Percentiles rank a stretch among this genome's conserved stretches.
phyloP scores from a whole-genome alignment of 2,797 vertebrate genomes.

The Pseudochirops corinnae region DNA sequence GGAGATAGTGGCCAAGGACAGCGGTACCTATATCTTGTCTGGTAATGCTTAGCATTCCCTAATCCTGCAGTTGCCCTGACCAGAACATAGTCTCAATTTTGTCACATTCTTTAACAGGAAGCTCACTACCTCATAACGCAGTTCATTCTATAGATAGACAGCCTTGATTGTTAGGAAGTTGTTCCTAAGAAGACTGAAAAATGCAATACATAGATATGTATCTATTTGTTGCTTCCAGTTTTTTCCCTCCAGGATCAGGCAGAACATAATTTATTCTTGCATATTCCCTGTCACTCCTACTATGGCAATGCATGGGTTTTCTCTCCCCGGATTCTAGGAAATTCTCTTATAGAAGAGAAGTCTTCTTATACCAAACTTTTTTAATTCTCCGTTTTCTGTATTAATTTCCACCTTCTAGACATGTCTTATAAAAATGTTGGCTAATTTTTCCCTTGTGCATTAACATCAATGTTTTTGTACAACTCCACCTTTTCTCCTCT shows the following conservation, averaged over 20 bases:
- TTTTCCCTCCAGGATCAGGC: not conserved
- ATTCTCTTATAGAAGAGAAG: not conserved
- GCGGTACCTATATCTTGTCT: slow-evolving; percentile 84
- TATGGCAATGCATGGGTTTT: not conserved
- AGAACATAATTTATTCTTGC: not conserved
- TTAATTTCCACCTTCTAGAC: not conserved
- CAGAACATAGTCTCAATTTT: not conserved
- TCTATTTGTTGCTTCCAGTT: not conserved
- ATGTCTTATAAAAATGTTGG: not conserved
- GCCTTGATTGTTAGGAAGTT: not conserved
- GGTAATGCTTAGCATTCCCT: slow-evolving; percentile 83
- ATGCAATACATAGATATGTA: not conserved
- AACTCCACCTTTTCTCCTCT: not conserved
- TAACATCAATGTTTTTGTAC: not conserved
- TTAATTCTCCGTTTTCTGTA: not conserved
- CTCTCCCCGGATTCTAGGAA: not conserved
- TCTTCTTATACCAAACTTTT: not conserved
- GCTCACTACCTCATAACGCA: not conserved
- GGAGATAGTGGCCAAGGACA: slow-evolving; percentile 73
- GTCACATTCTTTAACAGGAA: not conserved
- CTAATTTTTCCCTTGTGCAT: not conserved
- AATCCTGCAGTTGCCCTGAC: not conserved
- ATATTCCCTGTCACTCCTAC: not conserved
- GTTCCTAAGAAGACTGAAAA: not conserved
- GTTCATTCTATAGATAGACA: not conserved